Conservation (phyloP, 2,113 vertebrate species). For the Balaeniceps rex region DNA sequence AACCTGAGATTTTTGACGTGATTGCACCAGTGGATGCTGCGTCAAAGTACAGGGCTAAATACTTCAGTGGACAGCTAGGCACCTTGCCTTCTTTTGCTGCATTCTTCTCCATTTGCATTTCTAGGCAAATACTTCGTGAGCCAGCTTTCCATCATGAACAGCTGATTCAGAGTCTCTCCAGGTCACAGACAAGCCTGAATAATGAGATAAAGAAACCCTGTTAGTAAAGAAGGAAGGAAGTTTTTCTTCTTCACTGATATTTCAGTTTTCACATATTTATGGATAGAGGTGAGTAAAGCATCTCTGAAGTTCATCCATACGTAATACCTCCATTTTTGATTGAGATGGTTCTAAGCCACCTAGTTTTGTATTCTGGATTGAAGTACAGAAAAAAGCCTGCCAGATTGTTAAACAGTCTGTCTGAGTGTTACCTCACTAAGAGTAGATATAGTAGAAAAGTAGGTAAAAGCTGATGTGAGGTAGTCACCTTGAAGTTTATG, state of each 20-base stretch:
- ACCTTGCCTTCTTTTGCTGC: background rate
- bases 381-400: background rate
- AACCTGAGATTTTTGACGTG: background rate
- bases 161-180: background rate
- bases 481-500: background rate
- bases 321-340: background rate
- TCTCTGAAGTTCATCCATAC: background rate
- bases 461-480: background rate
- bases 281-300: background rate
- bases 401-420: background rate
- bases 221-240: background rate
- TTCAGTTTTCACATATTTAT: background rate
- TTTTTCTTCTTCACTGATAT: background rate
- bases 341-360: background rate
- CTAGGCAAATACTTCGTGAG: background rate
- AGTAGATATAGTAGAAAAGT: background rate
- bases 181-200: background rate
- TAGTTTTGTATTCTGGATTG: background rate
- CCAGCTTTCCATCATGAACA: background rate
- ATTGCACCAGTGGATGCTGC: background rate
- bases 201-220: background rate
- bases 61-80: background rate
- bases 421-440: background rate
- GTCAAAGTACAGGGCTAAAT: background rate
- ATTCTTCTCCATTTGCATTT: background rate